Evolutionary conservation across 2,888 invertebrate species (phyloP).

Genomic region (Dysmachus trigonus): DNA sequence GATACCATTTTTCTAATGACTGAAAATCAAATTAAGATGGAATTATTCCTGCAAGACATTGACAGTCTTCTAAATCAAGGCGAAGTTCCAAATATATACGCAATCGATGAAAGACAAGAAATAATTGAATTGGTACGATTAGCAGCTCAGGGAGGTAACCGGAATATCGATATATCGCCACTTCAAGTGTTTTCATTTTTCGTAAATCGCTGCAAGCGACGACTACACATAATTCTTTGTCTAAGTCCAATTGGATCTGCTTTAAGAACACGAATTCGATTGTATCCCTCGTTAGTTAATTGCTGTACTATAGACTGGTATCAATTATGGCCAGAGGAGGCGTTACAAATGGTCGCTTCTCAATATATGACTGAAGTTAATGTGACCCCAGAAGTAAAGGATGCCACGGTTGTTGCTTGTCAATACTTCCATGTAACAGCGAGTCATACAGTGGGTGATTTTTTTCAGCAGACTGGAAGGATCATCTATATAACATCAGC

Average conservation of each 20-base stretch:
- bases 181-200: conserved; percentile 83
- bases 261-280: conserved; percentile 80
- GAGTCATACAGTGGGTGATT: conserved; percentile 70
- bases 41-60: conserved; percentile 86
- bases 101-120: conserved; percentile 81
- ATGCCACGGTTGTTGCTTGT: conserved; percentile 79
- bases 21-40: conserved; percentile 86
- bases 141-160: conserved; percentile 82
- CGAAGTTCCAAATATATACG: conserved; percentile 89
- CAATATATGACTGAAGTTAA: conserved; percentile 77
- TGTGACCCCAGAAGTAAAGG: conserved; percentile 69
- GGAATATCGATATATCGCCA: conserved; percentile 84
- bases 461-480: conserved; percentile 72
- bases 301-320: conserved; percentile 96
- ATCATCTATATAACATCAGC: conserved; percentile 91
- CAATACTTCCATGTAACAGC: conserved; percentile 89
- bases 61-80: conserved; percentile 89
- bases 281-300: conserved; percentile 90
- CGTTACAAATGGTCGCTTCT: conserved; percentile 82
- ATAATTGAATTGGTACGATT: conserved; percentile 78
- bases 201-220: conserved; percentile 79
- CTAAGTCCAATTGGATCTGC: conserved; percentile 84
- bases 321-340: conserved; percentile 86
- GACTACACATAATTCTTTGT: conserved; percentile 82
- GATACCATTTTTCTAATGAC: conserved; percentile 88